Evolutionary conservation across 2,888 invertebrate genomes (phyloP).

Genomic region (Nemotelus pantherinus): DNA sequence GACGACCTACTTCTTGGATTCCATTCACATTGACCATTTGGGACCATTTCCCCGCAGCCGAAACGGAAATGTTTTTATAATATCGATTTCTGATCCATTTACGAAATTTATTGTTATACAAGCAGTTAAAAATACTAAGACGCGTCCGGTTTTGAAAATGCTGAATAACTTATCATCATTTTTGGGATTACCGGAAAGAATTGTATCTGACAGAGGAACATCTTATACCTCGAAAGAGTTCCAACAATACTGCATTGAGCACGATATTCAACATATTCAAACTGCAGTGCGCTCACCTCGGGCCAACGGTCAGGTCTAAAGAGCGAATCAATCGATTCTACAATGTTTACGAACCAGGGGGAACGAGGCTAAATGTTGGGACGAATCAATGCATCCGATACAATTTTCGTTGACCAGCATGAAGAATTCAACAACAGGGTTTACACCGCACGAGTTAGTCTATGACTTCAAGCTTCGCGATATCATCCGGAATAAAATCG

Average conservation of each 20-base stretch:
- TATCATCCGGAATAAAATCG: background rate
- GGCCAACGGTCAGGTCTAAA: background rate
- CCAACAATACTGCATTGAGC: too few species aligned
- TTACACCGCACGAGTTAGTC: background rate
- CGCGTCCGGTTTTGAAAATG: background rate
- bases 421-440: background rate
- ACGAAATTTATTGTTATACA: background rate
- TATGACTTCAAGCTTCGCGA: background rate
- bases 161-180: background rate
- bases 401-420: background rate
- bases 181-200: background rate
- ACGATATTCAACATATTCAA: background rate
- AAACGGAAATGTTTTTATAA: background rate
- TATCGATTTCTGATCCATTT: background rate
- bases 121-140: background rate
- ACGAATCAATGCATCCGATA: background rate
- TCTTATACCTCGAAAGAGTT: too few species aligned
- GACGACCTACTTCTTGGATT: too few species aligned
- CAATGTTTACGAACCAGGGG: background rate
- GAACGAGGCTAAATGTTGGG: background rate
- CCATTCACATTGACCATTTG: background rate
- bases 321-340: background rate
- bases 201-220: too few species aligned
- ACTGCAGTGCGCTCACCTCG: constrained; percentile 3
- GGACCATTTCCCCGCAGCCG: background rate